Conservation (phyloP, 2,888 invertebrate genomes). For the Caenorhabditis sp. region DNA sequence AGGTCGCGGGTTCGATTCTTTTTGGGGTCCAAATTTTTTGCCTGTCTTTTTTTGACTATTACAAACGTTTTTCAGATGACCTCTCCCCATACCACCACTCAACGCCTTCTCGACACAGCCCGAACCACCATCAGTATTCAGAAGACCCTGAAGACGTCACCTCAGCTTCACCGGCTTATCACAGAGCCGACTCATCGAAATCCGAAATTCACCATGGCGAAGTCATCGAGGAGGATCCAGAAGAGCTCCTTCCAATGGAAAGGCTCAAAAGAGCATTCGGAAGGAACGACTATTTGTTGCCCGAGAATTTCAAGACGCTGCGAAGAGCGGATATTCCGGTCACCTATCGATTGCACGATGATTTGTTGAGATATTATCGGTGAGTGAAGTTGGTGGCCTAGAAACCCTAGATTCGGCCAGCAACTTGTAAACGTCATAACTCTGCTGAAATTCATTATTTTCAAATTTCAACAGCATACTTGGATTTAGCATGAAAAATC, state of each 20-base stretch:
- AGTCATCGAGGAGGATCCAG: background rate
- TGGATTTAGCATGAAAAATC: too few relatives aligned
- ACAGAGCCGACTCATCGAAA: background rate
- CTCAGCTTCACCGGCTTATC: background rate
- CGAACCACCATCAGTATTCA: constrained; percentile 4
- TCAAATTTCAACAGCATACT: too few relatives aligned
- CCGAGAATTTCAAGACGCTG: constrained; percentile 79
- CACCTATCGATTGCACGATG: constrained; percentile 82
- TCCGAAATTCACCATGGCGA: background rate
- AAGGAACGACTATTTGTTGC: constrained; percentile 78
- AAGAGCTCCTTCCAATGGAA: constrained; percentile 48
- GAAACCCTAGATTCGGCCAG: too few relatives aligned
- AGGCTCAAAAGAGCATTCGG: constrained; percentile 73
- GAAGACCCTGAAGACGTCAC: background rate
- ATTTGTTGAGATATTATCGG: constrained; percentile 79
- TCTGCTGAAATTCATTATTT: too few relatives aligned
- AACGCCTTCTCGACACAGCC: background rate
- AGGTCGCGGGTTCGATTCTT: constrained; percentile 11
- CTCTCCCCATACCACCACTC: constrained; percentile 13
- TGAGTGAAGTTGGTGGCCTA: constrained; percentile 3
- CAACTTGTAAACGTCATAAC: too few relatives aligned
- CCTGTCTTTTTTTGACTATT: background rate
- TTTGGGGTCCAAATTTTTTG: background rate
- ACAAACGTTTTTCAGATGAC: constrained; percentile 8
- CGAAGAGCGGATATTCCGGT: constrained; percentile 81